Percentiles rank a stretch among this genome's conserved stretches.
Conservation (phyloP, 2,797 vertebrate species). For the Enteromius afrohamiltoni region DNA sequence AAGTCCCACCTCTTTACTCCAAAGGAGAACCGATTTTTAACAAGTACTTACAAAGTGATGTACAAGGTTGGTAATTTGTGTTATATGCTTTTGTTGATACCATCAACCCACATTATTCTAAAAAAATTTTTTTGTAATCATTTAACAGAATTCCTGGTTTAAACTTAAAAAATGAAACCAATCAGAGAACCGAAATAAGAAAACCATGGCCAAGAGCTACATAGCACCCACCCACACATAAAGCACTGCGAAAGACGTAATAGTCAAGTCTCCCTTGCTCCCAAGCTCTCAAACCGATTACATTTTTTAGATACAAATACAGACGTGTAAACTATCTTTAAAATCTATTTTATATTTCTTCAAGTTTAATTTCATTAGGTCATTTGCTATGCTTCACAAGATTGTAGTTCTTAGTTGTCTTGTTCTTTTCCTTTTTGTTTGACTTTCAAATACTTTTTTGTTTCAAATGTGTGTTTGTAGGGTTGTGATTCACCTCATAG, state of each 20-base stretch:
- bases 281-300: neutral
- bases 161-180: neutral
- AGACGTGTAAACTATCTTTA: neutral
- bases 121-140: neutral
- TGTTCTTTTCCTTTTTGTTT: neutral
- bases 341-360: neutral
- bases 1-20: neutral
- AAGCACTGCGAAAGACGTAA: neutral
- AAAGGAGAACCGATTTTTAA: neutral
- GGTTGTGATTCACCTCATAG: neutral
- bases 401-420: neutral
- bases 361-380: neutral
- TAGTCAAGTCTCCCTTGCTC: neutral
- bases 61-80: neutral
- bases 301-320: neutral
- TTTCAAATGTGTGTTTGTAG: neutral
- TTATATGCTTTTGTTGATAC: neutral
- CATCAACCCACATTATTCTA: neutral
- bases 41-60: neutral
- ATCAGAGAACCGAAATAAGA: neutral
- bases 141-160: neutral
- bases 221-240: neutral
- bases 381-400: neutral
- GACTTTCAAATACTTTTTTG: neutral
- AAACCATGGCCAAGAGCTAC: neutral